Evolutionary conservation across 2,113 vertebrate species (phyloP), one percentile per base, ranked within the genome.

Genomic region (Orientallactaga bullata): DNA sequence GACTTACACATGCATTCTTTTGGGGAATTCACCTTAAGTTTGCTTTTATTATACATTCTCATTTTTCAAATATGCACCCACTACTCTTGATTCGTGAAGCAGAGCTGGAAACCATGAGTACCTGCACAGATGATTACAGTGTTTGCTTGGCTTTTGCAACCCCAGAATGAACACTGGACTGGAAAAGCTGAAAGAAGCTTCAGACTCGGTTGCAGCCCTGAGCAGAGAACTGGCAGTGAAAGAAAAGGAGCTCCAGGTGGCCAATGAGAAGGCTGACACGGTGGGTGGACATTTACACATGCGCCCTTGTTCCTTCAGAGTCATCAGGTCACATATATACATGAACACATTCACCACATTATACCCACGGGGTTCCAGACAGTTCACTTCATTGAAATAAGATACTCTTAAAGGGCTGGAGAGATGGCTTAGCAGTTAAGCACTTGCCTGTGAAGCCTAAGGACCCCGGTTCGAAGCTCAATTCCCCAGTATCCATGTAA

Each of bases 161-260:
- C 92, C 68, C 87, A 99, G 99, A 97, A 99, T 99, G 98, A 99
- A 99, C 94, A 99, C 98, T 66, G 99, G 99, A 76, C 98, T 99
- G 72, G 96, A 99, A 97, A 99, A 99, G 89, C 95, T 99, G 35
- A 99, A 98, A 97, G 99, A 99, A 97, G 99, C 99, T 10, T 99
- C 99, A 0, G 98, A 99, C 83, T 99, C 99, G 0, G 99, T 99
- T 5, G 98, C 99, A 92, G 98, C 98, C 55, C 97, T 99, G 78
- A 99, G 99, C 97, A 99, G 98, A 96, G 99, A 99, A 95, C 96
- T 99, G 93, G 99, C 99, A 97, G 96, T 98, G 79, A 99, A 99
- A 96, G 99, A 99, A 92, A 99, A 99, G 94, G 99, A 99, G 68
- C 98, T 99, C 5, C 98, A 99, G 91, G 97, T 99, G 85, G 99